Base-by-base conservation (phyloP, 2,113 vertebrate genomes). In the Cyanistes caeruleus region DNA sequence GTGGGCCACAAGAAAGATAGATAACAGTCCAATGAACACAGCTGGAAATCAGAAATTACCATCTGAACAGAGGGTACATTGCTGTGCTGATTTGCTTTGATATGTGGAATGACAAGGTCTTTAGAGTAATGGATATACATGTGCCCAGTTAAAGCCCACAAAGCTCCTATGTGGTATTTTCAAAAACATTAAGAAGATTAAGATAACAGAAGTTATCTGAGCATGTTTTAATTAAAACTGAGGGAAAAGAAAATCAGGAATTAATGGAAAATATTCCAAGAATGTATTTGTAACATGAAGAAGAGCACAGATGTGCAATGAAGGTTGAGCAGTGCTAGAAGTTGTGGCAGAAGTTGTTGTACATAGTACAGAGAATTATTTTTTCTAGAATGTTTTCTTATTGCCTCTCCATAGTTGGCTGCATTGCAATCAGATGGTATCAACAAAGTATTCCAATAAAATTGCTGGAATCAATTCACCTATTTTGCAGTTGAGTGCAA, bases 301-400 rank as follows among this genome's bases (percentile, higher is more conserved):
- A 83, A 89, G 91, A 87, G 27, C 46, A 65, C 13, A 81, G 18
- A 58, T 59, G 33, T 63, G 39, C 63, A 89, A 44, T 75, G 65
- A 46, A 77, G 25, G 52, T 65, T 77, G 56, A 90, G 65, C 51
- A 46, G 43, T 75, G 46, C 48, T 90, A 33, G 28, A 83, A 93
- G 20, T 10, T 84, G 44, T 62, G 44, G 82, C 82, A 87, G 37
- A 79, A 39, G 39, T 12, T 39, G 39, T 39, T 39, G 39, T 93
- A 30, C 15, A 27, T 21, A 74, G 48, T 68, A 44, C 30, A 65
- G 49, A 77, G 22, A 79, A 65, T 48, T 84, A 35, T 44, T 84
- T 95, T 75, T 87, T 84, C 46, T 72, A 9, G 64, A 39, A 11
- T 80, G 24, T 94, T 86, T 93, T 84, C 59, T 79, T 91, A 37